A percentile compares a stretch with the other conserved stretches of the same genome.
These are phyloP conservation scores for Leiothrix lutea DNA, from an alignment of 2,113 vertebrate genomes.

Conservation along the genomic window DNA sequence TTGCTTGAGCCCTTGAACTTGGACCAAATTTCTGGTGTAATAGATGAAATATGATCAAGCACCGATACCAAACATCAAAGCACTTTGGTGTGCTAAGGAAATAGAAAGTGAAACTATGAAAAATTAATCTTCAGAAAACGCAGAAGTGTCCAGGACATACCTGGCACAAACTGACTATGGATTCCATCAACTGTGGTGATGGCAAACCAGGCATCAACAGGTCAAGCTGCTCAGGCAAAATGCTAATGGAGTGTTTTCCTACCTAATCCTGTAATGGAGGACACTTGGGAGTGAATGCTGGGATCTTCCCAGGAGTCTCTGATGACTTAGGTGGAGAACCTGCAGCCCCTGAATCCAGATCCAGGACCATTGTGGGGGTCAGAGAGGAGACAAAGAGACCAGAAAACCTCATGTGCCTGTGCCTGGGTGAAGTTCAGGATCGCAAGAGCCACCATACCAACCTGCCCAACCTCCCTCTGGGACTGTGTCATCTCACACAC, in stretches of 20 bases:
- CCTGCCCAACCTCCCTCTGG: neutral
- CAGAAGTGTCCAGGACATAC: neutral
- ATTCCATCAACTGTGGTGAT: neutral
- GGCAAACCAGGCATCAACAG: neutral
- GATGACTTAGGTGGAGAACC: neutral
- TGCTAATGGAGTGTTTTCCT: neutral
- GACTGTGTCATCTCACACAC: fast-evolving
- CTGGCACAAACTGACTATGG: neutral
- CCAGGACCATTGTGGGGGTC: fast-evolving
- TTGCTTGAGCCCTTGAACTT: neutral
- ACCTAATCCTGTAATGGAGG: neutral
- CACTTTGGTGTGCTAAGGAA: neutral
- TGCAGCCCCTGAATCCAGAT: neutral
- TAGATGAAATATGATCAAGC: neutral
- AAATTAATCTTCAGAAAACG: neutral
- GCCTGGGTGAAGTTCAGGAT: neutral
- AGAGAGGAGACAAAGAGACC: neutral
- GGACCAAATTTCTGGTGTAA: neutral
- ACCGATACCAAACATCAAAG: neutral
- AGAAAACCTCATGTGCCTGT: neutral
- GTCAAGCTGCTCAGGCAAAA: neutral
- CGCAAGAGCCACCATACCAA: neutral
- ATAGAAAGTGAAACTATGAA: neutral
- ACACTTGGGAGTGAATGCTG: neutral
- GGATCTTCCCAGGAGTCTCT: neutral